Conservation (phyloP, 2,113 vertebrate genomes). For the zebrafish (Danio rerio) region DNA sequence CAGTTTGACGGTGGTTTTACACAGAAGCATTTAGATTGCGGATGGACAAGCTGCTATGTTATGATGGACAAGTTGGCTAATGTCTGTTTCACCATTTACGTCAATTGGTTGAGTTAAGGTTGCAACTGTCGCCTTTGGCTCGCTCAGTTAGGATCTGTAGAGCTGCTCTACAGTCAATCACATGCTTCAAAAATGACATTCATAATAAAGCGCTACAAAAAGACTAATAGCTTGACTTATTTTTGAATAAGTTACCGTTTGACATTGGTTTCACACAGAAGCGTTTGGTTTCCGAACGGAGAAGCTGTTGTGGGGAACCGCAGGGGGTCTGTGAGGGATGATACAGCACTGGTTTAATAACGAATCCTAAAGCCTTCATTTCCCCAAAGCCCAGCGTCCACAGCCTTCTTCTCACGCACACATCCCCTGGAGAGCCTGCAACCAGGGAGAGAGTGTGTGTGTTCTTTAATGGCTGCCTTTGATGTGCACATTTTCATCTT, state of each 20-base stretch:
- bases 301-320: conserved; percentile 49
- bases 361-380: conserved; percentile 84
- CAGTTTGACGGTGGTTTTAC: too few relatives aligned
- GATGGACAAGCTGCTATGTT: too few relatives aligned
- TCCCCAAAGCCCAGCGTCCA: conserved; percentile 71
- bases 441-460: conserved; percentile 56
- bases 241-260: conserved; percentile 30
- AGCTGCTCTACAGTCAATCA: too few relatives aligned
- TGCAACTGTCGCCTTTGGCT: too few relatives aligned
- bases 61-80: too few relatives aligned
- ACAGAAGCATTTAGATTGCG: too few relatives aligned
- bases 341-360: conserved; percentile 80
- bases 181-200: too few relatives aligned
- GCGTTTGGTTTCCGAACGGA: neutral
- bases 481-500: conserved; percentile 34
- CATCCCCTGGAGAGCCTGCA: conserved; percentile 64
- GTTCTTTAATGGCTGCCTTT: conserved; percentile 43
- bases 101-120: too few relatives aligned
- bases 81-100: too few relatives aligned
- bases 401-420: conserved; percentile 78
- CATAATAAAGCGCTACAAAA: too few relatives aligned
- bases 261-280: conserved; percentile 12
- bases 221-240: neutral
- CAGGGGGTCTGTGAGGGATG: conserved; percentile 69
- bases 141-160: too few relatives aligned